These are phyloP conservation scores for Trypoxylus dichotomus DNA, from an alignment of 1,140 invertebrate species.

Conservation along the genomic window DNA sequence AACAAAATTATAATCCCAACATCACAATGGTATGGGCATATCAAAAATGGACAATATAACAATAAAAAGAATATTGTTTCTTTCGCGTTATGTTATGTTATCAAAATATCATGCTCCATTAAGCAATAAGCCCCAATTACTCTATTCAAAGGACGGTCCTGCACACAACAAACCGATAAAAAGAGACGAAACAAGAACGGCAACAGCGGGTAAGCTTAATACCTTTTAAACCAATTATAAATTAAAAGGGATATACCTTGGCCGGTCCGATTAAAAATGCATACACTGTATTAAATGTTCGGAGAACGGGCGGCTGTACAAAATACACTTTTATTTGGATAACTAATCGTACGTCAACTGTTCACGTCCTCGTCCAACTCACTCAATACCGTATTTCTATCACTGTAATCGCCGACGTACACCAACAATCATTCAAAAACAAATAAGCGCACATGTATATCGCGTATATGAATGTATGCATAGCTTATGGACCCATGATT, in stretches of 20 bases:
- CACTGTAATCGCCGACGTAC: background rate
- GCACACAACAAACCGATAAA: background rate
- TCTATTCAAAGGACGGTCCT: background rate
- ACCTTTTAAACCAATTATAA: conserved; percentile 26
- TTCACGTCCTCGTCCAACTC: background rate
- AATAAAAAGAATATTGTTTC: no score
- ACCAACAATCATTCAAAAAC: conserved; percentile 3
- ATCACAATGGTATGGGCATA: no score
- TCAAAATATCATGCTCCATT: no score
- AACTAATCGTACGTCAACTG: conserved; percentile 16
- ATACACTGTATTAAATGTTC: conserved; percentile 26
- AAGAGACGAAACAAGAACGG: conserved; percentile 3
- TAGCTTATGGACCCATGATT: conserved; percentile 54
- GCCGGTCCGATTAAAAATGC: conserved; percentile 27
- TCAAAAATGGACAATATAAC: no score
- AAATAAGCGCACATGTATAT: conserved; percentile 27
- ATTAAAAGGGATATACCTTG: conserved; percentile 17
- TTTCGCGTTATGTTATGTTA: no score
- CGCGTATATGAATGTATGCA: conserved; percentile 42
- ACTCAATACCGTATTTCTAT: background rate
- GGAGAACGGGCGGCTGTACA: background rate
- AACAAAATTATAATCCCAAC: no score
- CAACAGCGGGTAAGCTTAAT: conserved; percentile 5
- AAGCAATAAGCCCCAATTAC: background rate
- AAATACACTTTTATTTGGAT: conserved; percentile 29